phyloP scores from a whole-genome alignment of 2,888 invertebrate genomes.

The Lasioglossum vierecki region DNA sequence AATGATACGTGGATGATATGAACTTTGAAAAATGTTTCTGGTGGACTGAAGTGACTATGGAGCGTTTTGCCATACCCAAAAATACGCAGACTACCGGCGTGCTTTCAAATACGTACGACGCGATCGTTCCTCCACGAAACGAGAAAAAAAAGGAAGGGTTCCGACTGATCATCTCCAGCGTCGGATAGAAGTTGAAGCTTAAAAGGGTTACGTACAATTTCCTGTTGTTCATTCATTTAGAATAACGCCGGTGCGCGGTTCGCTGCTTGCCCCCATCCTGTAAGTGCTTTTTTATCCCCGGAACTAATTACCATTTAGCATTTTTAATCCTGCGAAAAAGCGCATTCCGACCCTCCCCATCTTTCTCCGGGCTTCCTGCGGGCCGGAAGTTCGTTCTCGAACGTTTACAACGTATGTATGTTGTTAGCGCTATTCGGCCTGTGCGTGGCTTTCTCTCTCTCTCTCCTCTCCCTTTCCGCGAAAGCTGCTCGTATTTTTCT shows the following conservation, averaged over 20 bases:
- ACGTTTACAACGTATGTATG: constrained; percentile 67
- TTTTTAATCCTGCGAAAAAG: constrained; percentile 80
- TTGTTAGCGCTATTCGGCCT: constrained; percentile 70
- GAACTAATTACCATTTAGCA: constrained; percentile 83
- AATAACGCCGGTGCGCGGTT: constrained; percentile 75
- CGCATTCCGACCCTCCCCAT: constrained; percentile 62
- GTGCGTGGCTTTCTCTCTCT: constrained; percentile 39
- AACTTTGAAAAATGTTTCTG: background rate
- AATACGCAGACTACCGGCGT: background rate
- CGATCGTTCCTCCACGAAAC: constrained; percentile 11
- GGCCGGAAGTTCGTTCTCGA: constrained; percentile 68
- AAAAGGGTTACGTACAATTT: constrained; percentile 79
- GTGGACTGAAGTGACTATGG: background rate
- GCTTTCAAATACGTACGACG: background rate
- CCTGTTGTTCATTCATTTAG: constrained; percentile 81
- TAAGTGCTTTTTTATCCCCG: constrained; percentile 79
- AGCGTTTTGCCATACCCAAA: background rate
- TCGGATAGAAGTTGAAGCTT: constrained; percentile 68
- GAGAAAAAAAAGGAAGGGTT: constrained; percentile 23
- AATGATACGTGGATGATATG: background rate
- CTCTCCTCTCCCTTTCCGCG: constrained; percentile 57
- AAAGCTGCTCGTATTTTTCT: constrained; percentile 73
- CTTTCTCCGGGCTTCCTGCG: constrained; percentile 36
- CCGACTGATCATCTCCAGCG: constrained; percentile 64
- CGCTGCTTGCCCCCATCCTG: constrained; percentile 69